phyloP scores from a whole-genome alignment of 2,113 vertebrate genomes.

The Chloropsis hardwickii region DNA sequence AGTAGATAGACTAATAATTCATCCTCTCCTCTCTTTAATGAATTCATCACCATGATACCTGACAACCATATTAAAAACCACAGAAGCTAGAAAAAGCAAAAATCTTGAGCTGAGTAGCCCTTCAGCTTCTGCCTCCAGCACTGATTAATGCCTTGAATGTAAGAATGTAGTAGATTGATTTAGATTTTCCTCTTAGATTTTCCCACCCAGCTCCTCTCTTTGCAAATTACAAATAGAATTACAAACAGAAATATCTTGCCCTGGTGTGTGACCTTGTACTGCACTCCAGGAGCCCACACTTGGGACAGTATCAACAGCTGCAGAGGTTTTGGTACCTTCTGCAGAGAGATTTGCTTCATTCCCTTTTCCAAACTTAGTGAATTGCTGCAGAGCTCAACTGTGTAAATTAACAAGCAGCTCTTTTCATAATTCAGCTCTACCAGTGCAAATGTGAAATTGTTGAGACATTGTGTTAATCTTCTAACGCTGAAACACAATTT shows the following conservation, averaged over 20 bases:
- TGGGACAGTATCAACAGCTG: not conserved
- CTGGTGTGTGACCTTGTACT: not conserved
- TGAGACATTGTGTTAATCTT: not conserved
- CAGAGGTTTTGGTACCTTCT: not conserved
- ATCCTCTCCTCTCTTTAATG: not conserved
- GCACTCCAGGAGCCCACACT: accelerated
- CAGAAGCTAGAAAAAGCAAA: not conserved
- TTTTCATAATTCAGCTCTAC: not conserved
- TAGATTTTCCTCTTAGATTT: not conserved
- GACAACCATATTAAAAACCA: not conserved
- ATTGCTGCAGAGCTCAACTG: not conserved
- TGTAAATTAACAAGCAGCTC: not conserved
- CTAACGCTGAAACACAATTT: not conserved
- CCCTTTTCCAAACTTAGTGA: not conserved
- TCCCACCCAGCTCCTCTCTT: not conserved
- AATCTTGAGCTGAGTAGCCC: not conserved
- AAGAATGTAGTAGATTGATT: not conserved
- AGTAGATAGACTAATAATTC: not conserved
- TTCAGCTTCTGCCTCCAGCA: not conserved
- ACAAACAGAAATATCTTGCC: not conserved
- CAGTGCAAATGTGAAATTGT: not conserved
- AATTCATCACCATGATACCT: not conserved
- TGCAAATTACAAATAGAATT: not conserved
- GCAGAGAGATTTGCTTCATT: not conserved
- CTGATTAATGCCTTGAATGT: not conserved